These are phyloP conservation scores for Dinothrombium tinctorium DNA, from an alignment of 1,140 invertebrate genomes.

Conservation along the genomic window DNA sequence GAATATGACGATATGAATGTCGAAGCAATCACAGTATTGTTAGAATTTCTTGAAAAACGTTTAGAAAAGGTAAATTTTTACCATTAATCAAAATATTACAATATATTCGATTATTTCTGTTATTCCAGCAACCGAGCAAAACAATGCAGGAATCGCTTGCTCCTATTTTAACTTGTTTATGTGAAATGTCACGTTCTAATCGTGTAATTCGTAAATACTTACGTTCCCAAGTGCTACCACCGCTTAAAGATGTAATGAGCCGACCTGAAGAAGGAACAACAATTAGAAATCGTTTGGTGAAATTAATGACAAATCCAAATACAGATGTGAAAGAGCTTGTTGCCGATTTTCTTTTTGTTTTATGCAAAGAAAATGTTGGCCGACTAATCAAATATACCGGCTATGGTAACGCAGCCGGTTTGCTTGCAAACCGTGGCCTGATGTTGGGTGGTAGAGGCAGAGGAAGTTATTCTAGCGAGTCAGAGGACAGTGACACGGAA, in stretches of 20 bases:
- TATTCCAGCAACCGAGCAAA: slow-evolving; percentile 20
- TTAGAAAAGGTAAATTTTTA: slow-evolving; percentile 20
- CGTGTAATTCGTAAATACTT: slow-evolving; percentile 49
- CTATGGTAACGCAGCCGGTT: slow-evolving; percentile 91
- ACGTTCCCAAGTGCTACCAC: slow-evolving; percentile 52
- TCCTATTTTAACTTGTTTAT: slow-evolving; percentile 46
- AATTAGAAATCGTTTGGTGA: slow-evolving; percentile 66
- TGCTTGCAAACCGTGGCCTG: slow-evolving; percentile 74
- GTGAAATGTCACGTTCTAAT: slow-evolving; percentile 37
- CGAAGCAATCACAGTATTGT: slow-evolving; percentile 36
- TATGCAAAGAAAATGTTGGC: slow-evolving; percentile 90
- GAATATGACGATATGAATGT: slow-evolving; percentile 41
- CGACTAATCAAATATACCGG: slow-evolving; percentile 95
- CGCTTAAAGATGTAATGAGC: slow-evolving; percentile 60
- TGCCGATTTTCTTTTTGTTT: slow-evolving; percentile 74
- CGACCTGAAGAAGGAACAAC: slow-evolving; percentile 70
- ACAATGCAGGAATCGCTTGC: slow-evolving; percentile 37
- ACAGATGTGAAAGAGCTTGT: slow-evolving; percentile 52
- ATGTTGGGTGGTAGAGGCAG: slow-evolving; percentile 31
- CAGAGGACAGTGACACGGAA: slow-evolving; percentile 83
- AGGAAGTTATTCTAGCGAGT: slow-evolving; percentile 57
- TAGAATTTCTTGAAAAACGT: slow-evolving; percentile 35
- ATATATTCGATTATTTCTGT: slow-evolving; percentile 2
- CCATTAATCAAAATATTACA: not conserved
- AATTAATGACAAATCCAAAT: slow-evolving; percentile 56